A percentile compares a stretch with the other conserved stretches of the same genome.
phyloP scores from a whole-genome alignment of 2,888 invertebrate species.

The Cephus nigrinus region DNA sequence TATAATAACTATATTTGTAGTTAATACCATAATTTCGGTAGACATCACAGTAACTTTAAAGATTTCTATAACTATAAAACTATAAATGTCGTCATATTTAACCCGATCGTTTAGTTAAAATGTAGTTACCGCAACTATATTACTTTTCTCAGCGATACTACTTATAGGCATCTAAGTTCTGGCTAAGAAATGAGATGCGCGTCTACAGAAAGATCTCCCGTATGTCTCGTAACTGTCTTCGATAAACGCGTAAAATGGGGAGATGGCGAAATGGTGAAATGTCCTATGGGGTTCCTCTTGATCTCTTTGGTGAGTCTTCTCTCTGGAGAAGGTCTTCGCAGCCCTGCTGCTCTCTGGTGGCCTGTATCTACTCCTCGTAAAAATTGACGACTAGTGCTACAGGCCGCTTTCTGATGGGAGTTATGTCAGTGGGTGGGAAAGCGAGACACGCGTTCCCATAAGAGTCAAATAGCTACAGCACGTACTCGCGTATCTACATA shows the following conservation, averaged over 20 bases:
- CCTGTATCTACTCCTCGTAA: slow-evolving; percentile 21
- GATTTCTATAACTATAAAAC: too few relatives aligned
- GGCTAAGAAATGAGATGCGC: slow-evolving; percentile 10
- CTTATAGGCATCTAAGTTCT: not conserved
- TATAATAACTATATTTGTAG: too few relatives aligned
- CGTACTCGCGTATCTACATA: not conserved
- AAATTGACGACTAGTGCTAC: slow-evolving; percentile 19
- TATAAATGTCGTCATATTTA: too few relatives aligned
- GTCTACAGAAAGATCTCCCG: slow-evolving; percentile 14
- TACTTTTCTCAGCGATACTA: too few relatives aligned
- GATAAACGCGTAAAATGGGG: slow-evolving; percentile 14
- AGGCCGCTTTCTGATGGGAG: not conserved
- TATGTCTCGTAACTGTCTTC: slow-evolving; percentile 21
- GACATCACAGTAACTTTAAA: too few relatives aligned
- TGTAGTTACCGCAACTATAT: too few relatives aligned
- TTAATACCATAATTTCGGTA: too few relatives aligned
- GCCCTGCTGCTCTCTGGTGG: not conserved
- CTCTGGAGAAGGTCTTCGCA: not conserved
- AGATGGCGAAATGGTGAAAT: slow-evolving; percentile 10
- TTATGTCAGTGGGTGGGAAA: not conserved
- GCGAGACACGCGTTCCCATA: slow-evolving; percentile 6
- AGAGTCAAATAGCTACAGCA: slow-evolving; percentile 1
- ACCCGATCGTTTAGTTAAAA: too few relatives aligned
- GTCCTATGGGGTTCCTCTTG: slow-evolving; percentile 9
- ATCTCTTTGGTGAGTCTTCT: not conserved